Evolutionary conservation across 53 echinoderm and acorn worm species (phyloP), one percentile per base, ranked within the genome.

Genomic region (Holothuria scabra): DNA sequence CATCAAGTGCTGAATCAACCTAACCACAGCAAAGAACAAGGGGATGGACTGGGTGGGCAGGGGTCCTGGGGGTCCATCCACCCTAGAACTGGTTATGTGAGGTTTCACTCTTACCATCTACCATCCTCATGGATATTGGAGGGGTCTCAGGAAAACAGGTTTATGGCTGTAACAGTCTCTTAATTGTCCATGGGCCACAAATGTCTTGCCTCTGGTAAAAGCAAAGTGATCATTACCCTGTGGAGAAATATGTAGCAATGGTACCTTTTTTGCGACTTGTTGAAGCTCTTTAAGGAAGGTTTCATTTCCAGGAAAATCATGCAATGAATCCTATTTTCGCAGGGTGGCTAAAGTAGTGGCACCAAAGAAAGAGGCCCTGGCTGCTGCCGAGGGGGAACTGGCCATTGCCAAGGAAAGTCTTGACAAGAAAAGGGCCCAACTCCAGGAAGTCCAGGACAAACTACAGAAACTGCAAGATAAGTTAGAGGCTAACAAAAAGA

Each of bases 321-420:
- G 9, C 12, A 20, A 76, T 46, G 12, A 8, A 56, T 25, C 57
- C 1, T 1, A 31, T 2, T 55, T 64, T 46, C 18, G 52, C 89
- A 97, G 99, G 79, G 99, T 99, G 49, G 99, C 99, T 46, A 99
- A 99, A 74, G 91, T 99, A n/a, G 94, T 99, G 4, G 99, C 99
- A 3, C 99, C 99, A 65, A 99, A 99, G 99, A 91, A 99, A 66
- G 58, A 67, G 79, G 91, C 93, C 16, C 82, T 99, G 19, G 89
- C 88, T 28, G 91, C 83, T 26, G 99, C 99, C 33, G 94, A 99
- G 76, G 94, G 67, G 1, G 99, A 99, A 79, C 87, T 99, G 65
- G 86, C 84, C 61, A 87, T 94, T 4, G 99, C 99, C 86, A 99
- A 95, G 99, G 86, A 25, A 12, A 78, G 89, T 14, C 70, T 99